phyloP scores from a whole-genome alignment of 1,140 invertebrate genomes.

The Pachypeltis micranthus region DNA sequence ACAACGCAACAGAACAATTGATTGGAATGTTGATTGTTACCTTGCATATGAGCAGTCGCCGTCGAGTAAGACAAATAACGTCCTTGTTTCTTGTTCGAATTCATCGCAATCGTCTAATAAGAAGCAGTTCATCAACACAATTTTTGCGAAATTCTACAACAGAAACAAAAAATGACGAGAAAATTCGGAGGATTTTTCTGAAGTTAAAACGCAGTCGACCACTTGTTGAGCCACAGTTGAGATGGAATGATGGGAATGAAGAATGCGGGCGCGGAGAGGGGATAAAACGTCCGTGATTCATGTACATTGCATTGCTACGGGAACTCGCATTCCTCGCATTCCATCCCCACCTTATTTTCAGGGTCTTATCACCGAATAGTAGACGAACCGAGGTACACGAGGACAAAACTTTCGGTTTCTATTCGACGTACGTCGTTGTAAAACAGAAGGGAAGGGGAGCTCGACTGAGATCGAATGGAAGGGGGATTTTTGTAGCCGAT shows the following conservation, averaged over 20 bases:
- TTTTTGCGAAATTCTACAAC: background rate
- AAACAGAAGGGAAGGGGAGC: too few relatives aligned
- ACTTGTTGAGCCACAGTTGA: background rate
- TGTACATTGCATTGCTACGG: conserved; percentile 12
- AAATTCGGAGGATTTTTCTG: background rate
- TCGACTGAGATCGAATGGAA: too few relatives aligned
- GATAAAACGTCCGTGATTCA: conserved; percentile 5
- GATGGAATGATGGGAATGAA: background rate
- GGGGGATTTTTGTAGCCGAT: too few relatives aligned
- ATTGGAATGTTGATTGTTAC: too few relatives aligned
- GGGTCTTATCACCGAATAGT: background rate
- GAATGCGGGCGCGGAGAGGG: background rate
- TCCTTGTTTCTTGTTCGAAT: conserved; percentile 21
- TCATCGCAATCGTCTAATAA: conserved; percentile 17
- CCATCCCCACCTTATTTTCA: background rate
- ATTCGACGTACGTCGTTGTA: too few relatives aligned
- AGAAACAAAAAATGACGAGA: background rate
- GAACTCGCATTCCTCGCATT: conserved; percentile 16
- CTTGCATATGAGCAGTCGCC: conserved; percentile 19
- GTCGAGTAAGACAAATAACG: conserved; percentile 24
- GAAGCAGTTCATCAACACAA: background rate
- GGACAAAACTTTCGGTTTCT: conserved; percentile 7
- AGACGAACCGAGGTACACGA: background rate
- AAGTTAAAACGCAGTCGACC: background rate
- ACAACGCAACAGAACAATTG: background rate